These are phyloP conservation scores for Anguilla rostrata DNA, from an alignment of 2,113 vertebrate species.

Conservation along the genomic window DNA sequence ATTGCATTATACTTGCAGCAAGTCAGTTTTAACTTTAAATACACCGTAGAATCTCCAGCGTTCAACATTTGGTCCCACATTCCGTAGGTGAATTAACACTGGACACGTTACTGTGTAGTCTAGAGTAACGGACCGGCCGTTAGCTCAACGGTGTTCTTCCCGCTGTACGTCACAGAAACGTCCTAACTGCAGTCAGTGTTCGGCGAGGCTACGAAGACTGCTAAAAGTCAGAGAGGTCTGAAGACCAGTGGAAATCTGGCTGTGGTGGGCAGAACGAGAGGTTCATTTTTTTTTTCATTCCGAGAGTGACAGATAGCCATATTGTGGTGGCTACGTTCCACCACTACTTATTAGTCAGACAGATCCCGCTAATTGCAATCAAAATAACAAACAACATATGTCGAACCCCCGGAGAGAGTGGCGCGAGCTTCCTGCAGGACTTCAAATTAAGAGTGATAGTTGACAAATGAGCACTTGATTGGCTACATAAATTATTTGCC, in stretches of 20 bases:
- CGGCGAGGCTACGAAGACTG: too few species aligned
- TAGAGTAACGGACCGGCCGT: too few species aligned
- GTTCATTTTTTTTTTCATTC: background rate
- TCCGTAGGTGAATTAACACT: too few species aligned
- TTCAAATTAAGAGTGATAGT: constrained; percentile 70
- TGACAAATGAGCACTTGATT: constrained; percentile 70
- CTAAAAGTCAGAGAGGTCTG: background rate
- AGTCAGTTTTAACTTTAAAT: too few species aligned
- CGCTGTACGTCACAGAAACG: too few species aligned
- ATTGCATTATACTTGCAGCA: too few species aligned
- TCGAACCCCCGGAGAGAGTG: constrained; percentile 60
- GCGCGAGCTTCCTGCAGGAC: constrained; percentile 57
- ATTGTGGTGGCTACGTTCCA: constrained; percentile 57
- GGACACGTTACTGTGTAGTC: too few species aligned
- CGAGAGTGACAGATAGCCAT: constrained; percentile 38
- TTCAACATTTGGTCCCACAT: too few species aligned
- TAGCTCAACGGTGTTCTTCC: too few species aligned
- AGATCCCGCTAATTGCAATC: constrained; percentile 66
- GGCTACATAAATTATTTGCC: constrained; percentile 65
- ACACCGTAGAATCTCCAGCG: too few species aligned
- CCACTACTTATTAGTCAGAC: constrained; percentile 61
- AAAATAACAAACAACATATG: constrained; percentile 72
- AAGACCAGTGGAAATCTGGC: background rate
- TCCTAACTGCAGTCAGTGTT: too few species aligned
- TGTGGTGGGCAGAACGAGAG: background rate